phyloP scores from a whole-genome alignment of 2,797 vertebrate genomes.

The Taeniopygia guttata region DNA sequence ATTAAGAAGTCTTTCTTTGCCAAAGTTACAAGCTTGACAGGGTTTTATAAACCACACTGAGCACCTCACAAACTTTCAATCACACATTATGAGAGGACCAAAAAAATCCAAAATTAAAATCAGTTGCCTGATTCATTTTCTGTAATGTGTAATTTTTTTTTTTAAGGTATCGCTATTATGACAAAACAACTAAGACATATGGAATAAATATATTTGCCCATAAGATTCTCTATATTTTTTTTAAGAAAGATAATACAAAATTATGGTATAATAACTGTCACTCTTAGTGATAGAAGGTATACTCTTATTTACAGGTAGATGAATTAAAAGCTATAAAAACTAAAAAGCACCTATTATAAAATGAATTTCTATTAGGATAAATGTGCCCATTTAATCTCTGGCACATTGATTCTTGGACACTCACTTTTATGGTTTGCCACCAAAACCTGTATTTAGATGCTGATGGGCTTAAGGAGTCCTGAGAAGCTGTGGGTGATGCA shows the following conservation, averaged over 20 bases:
- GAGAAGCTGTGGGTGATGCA: not conserved
- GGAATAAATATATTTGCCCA: not conserved
- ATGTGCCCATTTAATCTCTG: not conserved
- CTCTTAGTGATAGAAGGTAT: not conserved
- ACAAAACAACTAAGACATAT: not conserved
- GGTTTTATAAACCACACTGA: constrained; percentile 64
- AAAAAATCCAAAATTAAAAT: constrained; percentile 63
- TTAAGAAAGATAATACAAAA: not conserved
- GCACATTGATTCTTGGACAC: not conserved
- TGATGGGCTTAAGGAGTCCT: not conserved
- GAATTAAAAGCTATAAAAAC: not conserved
- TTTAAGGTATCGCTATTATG: not conserved
- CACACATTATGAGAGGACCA: constrained; percentile 40
- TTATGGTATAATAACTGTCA: not conserved
- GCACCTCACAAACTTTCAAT: constrained; percentile 62
- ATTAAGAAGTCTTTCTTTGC: constrained; percentile 67
- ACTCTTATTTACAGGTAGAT: not conserved
- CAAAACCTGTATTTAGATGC: not conserved
- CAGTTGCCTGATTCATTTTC: constrained; percentile 21
- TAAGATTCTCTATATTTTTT: not conserved
- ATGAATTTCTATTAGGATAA: not conserved
- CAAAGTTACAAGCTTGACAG: constrained; percentile 66
- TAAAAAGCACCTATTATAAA: not conserved
- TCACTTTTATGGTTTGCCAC: not conserved
- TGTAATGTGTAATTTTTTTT: constrained; percentile 21